These are phyloP conservation scores for Poeciliopsis paucimaculata DNA, from an alignment of 2,797 vertebrate species.

Conservation along the genomic window DNA sequence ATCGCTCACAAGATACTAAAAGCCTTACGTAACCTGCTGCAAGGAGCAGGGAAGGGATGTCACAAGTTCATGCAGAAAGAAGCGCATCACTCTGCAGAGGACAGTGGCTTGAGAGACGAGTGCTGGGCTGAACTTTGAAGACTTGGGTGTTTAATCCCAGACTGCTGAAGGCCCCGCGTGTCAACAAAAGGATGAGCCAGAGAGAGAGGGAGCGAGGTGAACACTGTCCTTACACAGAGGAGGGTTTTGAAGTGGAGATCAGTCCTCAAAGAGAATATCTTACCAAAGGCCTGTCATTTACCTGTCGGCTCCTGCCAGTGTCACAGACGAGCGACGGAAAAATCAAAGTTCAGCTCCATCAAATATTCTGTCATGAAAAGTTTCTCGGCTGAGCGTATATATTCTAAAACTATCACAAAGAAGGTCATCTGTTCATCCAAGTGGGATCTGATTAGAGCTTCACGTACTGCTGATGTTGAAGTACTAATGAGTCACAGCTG, in stretches of 20 bases:
- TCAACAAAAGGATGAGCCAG: conserved; percentile 52
- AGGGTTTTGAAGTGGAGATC: conserved; percentile 73
- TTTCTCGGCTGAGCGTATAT: not conserved
- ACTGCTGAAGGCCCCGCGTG: conserved; percentile 50
- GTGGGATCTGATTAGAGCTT: conserved; percentile 53
- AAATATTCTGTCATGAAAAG: conserved; percentile 34
- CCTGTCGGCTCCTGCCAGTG: conserved; percentile 55
- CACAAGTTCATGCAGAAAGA: conserved; percentile 30
- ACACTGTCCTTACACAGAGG: conserved; percentile 56
- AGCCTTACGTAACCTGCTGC: conserved; percentile 64
- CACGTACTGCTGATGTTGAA: conserved; percentile 49
- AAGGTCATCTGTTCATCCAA: conserved; percentile 48
- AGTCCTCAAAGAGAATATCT: conserved; percentile 78
- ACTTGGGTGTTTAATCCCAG: conserved; percentile 49
- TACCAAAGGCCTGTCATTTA: conserved; percentile 68
- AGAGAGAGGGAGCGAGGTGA: conserved; percentile 53
- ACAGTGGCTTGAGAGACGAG: conserved; percentile 49
- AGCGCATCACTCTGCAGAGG: conserved; percentile 34
- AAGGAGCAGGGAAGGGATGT: conserved; percentile 51
- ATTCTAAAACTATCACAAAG: conserved; percentile 11
- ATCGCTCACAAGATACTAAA: conserved; percentile 57
- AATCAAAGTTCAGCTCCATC: conserved; percentile 57
- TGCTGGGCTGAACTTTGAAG: conserved; percentile 66
- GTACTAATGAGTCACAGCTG: conserved; percentile 72
- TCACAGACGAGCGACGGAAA: conserved; percentile 49